Conservation (phyloP, 1,140 invertebrate genomes). For the Tetramorium parvispinum region DNA sequence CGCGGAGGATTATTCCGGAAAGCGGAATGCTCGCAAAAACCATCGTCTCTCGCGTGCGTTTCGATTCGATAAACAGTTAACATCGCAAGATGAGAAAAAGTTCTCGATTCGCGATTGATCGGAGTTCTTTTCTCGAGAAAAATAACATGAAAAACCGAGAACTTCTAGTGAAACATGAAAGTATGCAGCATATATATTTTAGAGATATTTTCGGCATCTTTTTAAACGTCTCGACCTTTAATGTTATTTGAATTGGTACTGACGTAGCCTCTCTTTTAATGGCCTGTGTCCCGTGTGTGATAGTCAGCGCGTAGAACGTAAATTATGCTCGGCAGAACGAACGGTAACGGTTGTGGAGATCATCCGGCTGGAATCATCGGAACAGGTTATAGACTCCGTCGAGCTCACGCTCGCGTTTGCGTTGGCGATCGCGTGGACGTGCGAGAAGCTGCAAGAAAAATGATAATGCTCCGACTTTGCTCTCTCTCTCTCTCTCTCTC, state of each 20-base stretch:
- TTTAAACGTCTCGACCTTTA: neutral
- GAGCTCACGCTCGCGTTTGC: slow-evolving; percentile 15
- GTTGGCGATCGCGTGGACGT: slow-evolving; percentile 38
- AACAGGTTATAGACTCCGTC: slow-evolving; percentile 69
- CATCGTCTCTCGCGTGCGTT: neutral
- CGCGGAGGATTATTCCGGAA: neutral
- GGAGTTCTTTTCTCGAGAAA: neutral
- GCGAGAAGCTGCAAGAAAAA: slow-evolving; percentile 23
- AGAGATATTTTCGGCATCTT: neutral
- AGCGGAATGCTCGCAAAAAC: neutral
- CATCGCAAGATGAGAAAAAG: neutral
- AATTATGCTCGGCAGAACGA: slow-evolving; percentile 72
- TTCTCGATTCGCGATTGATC: neutral
- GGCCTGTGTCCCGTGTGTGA: slow-evolving; percentile 35
- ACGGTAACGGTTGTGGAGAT: slow-evolving; percentile 80
- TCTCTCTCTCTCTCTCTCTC: neutral
- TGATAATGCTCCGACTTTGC: slow-evolving; percentile 30
- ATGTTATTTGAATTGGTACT: slow-evolving; percentile 39
- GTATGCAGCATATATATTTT: neutral
- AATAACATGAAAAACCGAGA: neutral
- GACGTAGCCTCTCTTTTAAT: slow-evolving; percentile 58
- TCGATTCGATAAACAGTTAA: slow-evolving; percentile 2
- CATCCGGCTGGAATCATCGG: slow-evolving; percentile 75
- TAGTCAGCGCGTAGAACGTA: slow-evolving; percentile 63
- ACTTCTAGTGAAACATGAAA: neutral